Evolutionary conservation across 2,113 vertebrate species (phyloP).

Genomic region (Sphaerodactylus townsendi): DNA sequence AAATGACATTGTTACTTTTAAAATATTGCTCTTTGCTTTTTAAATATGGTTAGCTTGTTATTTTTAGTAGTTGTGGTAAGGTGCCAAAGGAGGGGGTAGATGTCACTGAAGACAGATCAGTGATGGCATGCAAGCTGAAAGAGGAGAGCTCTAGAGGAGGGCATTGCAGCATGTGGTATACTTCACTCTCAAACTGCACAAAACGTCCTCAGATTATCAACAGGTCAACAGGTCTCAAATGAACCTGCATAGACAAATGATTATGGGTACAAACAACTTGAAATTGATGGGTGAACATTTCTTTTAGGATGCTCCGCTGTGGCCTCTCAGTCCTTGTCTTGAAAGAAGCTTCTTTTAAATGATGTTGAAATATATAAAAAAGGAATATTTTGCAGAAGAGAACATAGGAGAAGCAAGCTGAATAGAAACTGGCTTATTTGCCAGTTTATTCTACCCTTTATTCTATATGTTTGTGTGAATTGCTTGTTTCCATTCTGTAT

Average conservation of each 20-base stretch:
- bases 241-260: not conserved
- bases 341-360: not conserved
- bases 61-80: not conserved
- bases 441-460: not conserved
- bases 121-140: constrained; percentile 7
- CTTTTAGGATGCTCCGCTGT: not conserved
- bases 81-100: constrained; percentile 17
- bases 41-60: not conserved
- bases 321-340: not conserved
- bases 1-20: not conserved
- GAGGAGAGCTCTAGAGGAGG: constrained; percentile 1
- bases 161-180: not conserved
- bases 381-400: not conserved
- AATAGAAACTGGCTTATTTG: not conserved
- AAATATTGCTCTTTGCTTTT: not conserved
- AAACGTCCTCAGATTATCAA: constrained; percentile 8
- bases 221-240: constrained; percentile 4
- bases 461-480: not conserved
- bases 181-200: not conserved
- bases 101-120: not conserved
- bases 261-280: constrained; percentile 2
- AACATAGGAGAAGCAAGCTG: not conserved
- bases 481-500: not conserved
- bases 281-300: not conserved
- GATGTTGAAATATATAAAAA: not conserved